Evolutionary conservation across 2,113 vertebrate genomes (phyloP), one percentile per base, ranked within the genome.

Genomic region (Apistogramma diplotaenia): DNA sequence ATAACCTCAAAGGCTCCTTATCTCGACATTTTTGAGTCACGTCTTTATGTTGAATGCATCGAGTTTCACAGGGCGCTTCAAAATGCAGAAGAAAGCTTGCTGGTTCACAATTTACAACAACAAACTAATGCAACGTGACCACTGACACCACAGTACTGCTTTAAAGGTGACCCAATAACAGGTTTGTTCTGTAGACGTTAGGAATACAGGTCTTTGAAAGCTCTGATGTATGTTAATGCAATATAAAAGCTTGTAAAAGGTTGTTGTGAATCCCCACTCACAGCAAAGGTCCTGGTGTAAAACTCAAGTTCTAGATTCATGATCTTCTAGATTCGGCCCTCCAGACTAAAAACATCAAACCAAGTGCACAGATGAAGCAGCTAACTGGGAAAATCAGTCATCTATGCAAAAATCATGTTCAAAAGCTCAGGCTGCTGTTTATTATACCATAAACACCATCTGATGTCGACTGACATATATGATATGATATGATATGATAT

Each of bases 21-120:
- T 51, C 6, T 3, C 11, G 29, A n/a, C 19, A 6, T 13, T 87
- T 82, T 73, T 58, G 43, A 19, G 57, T 72, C 1, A 31, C 5
- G 8, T 16, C 74, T 70, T 18, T 76, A 51, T 15, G 65, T 55
- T 57, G 4, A 37, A 35, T 54, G 9, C 70, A 58, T 77, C 21
- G 37, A 35, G 46, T 91, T 89, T 90, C 33, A 87, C 43, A 18
- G 78, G 78, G 57, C 21, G 73, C 55, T 73, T 53, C 25, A 46
- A 77, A 84, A 74, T 74, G 35, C 54, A 13, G 0, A 85, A 5
- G 37, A 16, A 29, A 4, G 35, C 8, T 76, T 55, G 13, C 23
- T n/a, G 8, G 18, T 43, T 19, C 31, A 62, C 15, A 51, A 31
- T 31, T 55, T 33, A 67, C 37, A 85, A 58, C 43, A 73, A 29